Percentiles rank a stretch among this genome's conserved stretches.
These are phyloP conservation scores for Aradophagus sp. DNA, from an alignment of 1,140 invertebrate species.

Conservation along the genomic window DNA sequence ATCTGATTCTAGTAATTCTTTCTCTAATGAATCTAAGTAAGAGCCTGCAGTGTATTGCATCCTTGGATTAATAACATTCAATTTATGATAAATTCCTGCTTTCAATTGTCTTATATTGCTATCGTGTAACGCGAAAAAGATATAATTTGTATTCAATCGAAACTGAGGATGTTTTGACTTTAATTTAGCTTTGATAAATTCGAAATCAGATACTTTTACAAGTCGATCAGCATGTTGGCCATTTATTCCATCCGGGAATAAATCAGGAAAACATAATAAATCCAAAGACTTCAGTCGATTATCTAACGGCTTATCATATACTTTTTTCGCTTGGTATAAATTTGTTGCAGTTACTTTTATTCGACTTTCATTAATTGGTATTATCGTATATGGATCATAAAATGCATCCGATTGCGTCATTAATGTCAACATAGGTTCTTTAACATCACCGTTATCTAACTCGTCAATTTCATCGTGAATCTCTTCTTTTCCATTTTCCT, in stretches of 20 bases:
- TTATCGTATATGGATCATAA: slow-evolving; percentile 55
- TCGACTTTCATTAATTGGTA: slow-evolving; percentile 46
- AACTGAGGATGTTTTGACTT: slow-evolving; percentile 41
- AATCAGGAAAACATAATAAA: too few relatives aligned
- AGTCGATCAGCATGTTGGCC: too few relatives aligned
- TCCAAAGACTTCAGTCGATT: slow-evolving; percentile 34
- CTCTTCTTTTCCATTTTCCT: too few relatives aligned
- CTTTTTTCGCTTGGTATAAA: slow-evolving; percentile 59
- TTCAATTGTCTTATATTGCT: slow-evolving; percentile 51
- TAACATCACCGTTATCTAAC: too few relatives aligned
- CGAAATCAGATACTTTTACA: slow-evolving; percentile 38
- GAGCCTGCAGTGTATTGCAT: slow-evolving; percentile 32
- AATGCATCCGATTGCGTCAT: slow-evolving; percentile 23
- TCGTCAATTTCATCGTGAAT: too few relatives aligned
- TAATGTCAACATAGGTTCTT: slow-evolving; percentile 2
- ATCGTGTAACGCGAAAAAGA: slow-evolving; percentile 40
- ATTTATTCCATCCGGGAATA: too few relatives aligned
- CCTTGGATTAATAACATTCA: slow-evolving; percentile 54
- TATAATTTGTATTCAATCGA: too few relatives aligned
- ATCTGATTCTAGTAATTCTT: slow-evolving; percentile 34
- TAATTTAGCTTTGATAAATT: slow-evolving; percentile 56
- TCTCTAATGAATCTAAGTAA: slow-evolving; percentile 7
- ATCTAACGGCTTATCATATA: slow-evolving; percentile 49
- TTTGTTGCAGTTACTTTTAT: slow-evolving; percentile 50
- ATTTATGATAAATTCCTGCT: slow-evolving; percentile 8